Percentiles rank a stretch among this genome's conserved stretches.
These are phyloP conservation scores for Sorex araneus DNA, from an alignment of 2,113 vertebrate genomes.

Conservation along the genomic window DNA sequence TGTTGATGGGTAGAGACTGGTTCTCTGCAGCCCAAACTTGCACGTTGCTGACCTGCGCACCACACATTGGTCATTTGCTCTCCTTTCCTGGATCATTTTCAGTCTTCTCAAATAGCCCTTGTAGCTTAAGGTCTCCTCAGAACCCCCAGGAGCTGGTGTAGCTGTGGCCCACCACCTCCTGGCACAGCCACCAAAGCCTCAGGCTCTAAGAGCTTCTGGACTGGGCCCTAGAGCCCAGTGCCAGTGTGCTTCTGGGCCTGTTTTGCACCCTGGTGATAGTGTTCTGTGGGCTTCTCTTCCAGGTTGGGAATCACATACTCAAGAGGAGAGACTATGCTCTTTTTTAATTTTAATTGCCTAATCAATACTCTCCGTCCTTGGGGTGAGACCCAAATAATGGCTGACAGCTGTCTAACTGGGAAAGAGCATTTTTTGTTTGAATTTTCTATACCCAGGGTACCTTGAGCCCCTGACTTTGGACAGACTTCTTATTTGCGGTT, in stretches of 20 bases:
- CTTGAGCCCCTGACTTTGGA: conserved; percentile 42
- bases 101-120: not conserved
- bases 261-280: not conserved
- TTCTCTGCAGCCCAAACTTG: not conserved
- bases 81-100: not conserved
- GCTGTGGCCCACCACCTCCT: not conserved
- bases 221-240: not conserved
- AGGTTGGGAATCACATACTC: not conserved
- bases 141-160: not conserved
- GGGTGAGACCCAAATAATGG: not conserved
- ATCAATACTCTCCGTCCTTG: not conserved
- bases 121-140: not conserved
- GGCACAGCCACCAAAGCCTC: not conserved
- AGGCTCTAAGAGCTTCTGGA: conserved; percentile 22
- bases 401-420: not conserved
- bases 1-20: conserved; percentile 6
- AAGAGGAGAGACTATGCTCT: no score
- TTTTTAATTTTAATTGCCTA: no score
- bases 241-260: not conserved
- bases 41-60: not conserved
- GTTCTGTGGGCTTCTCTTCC: conserved; percentile 18
- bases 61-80: not conserved
- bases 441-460: conserved; percentile 39
- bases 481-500: conserved; percentile 68
- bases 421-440: conserved; percentile 39